Conservation (phyloP, 2,888 invertebrate species). For the Cheilosia vernalis region DNA sequence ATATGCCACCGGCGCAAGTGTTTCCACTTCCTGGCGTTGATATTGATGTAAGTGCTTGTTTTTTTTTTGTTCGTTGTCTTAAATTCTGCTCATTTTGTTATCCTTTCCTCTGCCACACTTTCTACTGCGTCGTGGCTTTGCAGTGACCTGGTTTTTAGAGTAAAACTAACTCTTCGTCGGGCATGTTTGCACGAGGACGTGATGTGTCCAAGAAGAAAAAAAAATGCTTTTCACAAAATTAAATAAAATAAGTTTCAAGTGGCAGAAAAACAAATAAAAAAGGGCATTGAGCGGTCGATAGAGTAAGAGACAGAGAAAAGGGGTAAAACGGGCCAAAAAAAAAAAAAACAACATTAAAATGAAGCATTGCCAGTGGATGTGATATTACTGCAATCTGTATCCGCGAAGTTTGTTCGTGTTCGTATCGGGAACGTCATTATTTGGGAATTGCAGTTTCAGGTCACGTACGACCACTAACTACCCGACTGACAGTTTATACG, state of each 20-base stretch:
- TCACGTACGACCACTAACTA: constrained; percentile 49
- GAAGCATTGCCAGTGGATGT: constrained; percentile 31
- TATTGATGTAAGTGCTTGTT: constrained; percentile 89
- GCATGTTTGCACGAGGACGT: constrained; percentile 25
- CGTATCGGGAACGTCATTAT: constrained; percentile 15
- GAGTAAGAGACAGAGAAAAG: no score
- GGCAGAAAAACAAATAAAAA: constrained; percentile 16
- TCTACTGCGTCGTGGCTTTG: constrained; percentile 25
- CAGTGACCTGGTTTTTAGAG: constrained; percentile 15
- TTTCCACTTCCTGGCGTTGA: constrained; percentile 92
- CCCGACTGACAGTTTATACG: constrained; percentile 30
- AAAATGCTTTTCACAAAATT: constrained; percentile 19
- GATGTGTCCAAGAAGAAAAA: constrained; percentile 33
- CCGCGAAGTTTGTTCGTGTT: constrained; percentile 16
- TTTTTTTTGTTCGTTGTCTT: not conserved
- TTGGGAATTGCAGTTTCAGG: constrained; percentile 19
- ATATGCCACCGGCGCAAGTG: constrained; percentile 91
- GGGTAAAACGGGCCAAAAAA: not conserved
- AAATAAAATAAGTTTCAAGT: constrained; percentile 53
- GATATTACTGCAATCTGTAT: constrained; percentile 53
- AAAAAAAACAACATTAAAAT: not conserved
- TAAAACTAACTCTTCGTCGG: constrained; percentile 17
- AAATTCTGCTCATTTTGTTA: constrained; percentile 1
- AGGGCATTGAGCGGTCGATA: not conserved
- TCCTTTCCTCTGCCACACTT: constrained; percentile 21